Evolutionary conservation across 2,888 invertebrate genomes (phyloP), one percentile per base, ranked within the genome.

Genomic region (Papilio demoleus): DNA sequence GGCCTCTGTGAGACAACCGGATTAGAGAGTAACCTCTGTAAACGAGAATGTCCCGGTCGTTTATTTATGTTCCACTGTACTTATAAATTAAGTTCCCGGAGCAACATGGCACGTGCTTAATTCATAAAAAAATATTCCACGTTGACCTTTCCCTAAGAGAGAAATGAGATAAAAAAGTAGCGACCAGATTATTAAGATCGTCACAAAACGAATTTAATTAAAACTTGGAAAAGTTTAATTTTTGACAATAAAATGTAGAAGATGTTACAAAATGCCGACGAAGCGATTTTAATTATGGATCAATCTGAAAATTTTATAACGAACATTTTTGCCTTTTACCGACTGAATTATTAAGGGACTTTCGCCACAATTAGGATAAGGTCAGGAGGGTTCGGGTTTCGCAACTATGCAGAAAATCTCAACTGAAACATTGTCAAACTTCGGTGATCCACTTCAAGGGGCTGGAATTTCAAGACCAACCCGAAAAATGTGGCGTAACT

Each of bases 391-490:
- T 50, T 40, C 56, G 63, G 45, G 40, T 6, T 59, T 45, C 45
- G 45, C 42, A 69, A 70, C 70, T 70, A 69, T 70, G 67, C 59
- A 63, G 67, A 70, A 70, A 70, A 72, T 72, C 70, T 72, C 67
- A 63, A 65, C 70, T 60, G 45, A 67, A 64, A 68, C 70, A 61
- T 68, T 71, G 70, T 70, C 34, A 12, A 72, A 68, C 62, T 70
- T 70, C 47, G 31, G 50, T 58, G 24, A 68, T 61, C 40, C 19
- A 45, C 47, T 53, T 50, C n/a, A 27, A 64, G 38, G 3, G 24
- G 40, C 60, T 50, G 47, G 50, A 34, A 42, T 60, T 27, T 64
- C 40, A 61, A 65, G 56, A 65, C n/a, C 31, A 19, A 64, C 58
- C 58, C 59, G 38, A 58, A 68, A 64, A 50, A 64, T 64, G 40